A percentile compares a stretch with the other conserved stretches of the same genome.
phyloP scores from a whole-genome alignment of 2,113 vertebrate genomes.

The Cyanocitta stelleri region DNA sequence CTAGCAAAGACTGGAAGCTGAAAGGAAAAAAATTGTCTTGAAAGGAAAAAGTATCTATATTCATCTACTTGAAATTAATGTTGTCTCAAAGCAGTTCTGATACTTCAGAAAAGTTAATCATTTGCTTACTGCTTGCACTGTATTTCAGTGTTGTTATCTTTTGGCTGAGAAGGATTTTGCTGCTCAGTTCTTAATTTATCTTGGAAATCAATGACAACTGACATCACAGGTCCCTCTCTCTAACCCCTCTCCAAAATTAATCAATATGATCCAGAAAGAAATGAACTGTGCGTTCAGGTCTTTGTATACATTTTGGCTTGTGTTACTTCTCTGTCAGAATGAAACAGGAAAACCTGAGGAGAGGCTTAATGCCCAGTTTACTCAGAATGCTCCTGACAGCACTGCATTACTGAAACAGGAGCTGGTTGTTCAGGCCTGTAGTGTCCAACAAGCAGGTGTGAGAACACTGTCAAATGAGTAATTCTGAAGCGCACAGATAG shows the following conservation, averaged over 20 bases:
- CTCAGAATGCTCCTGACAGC: background rate
- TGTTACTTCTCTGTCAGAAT: background rate
- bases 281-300: background rate
- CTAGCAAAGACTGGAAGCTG: background rate
- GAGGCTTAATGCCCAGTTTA: background rate
- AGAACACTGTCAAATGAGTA: background rate
- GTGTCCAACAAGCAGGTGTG: background rate
- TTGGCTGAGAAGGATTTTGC: background rate
- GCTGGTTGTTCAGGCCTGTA: background rate
- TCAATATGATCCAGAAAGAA: background rate
- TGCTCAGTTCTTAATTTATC: background rate
- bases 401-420: background rate
- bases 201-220: background rate
- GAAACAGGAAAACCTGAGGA: background rate
- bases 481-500: background rate
- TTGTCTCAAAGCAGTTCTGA: background rate
- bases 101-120: background rate
- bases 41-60: background rate
- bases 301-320: background rate
- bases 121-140: background rate
- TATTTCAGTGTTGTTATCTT: background rate
- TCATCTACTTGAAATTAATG: background rate
- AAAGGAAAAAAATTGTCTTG: background rate
- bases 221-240: background rate
- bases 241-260: background rate